Conservation (phyloP, 2,113 vertebrate species). For the Numenius arquata region DNA sequence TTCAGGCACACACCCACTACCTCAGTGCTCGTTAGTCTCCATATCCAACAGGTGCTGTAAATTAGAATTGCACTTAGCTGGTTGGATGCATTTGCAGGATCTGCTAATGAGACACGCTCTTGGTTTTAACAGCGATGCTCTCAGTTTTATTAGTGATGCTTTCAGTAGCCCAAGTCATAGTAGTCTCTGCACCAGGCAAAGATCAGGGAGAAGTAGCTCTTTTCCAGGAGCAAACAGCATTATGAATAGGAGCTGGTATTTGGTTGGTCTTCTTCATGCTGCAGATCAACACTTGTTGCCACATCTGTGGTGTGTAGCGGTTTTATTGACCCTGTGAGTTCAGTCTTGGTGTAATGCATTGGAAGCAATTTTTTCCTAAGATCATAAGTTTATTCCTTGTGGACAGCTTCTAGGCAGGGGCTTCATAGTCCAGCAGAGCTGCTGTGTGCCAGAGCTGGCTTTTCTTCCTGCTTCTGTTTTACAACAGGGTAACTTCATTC, state of each 20-base stretch:
- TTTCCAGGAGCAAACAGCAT: neutral
- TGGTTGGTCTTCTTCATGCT: neutral
- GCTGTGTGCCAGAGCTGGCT: neutral
- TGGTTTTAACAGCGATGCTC: neutral
- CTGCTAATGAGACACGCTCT: neutral
- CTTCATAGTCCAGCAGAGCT: neutral
- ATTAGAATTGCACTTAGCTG: neutral
- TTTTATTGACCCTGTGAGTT: neutral
- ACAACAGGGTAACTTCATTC: neutral
- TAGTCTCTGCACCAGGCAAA: neutral
- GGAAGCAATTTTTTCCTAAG: neutral
- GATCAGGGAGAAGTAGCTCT: neutral
- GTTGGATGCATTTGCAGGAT: neutral
- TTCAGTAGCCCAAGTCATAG: neutral
- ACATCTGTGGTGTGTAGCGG: neutral
- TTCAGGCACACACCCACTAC: neutral
- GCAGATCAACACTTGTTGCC: neutral
- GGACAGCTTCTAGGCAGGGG: neutral
- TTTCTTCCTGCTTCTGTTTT: neutral
- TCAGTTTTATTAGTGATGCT: neutral
- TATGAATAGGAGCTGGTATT: neutral
- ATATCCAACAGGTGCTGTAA: neutral
- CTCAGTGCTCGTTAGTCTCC: neutral
- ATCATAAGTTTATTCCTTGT: neutral
- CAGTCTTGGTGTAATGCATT: neutral